Conservation (phyloP, 2,888 invertebrate species). For the Watsonalla cultraria region DNA sequence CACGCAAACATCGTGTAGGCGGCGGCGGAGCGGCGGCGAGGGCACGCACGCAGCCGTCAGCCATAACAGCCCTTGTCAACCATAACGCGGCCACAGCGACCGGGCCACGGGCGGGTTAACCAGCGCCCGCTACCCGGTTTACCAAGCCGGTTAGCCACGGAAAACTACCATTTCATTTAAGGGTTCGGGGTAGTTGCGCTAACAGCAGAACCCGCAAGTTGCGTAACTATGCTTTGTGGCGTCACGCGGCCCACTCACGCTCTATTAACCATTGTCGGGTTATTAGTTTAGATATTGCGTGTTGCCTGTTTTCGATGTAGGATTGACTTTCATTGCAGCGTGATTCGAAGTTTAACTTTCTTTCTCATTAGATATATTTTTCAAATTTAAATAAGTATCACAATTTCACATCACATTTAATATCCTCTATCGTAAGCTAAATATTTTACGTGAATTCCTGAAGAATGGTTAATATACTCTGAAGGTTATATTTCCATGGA, state of each 20-base stretch:
- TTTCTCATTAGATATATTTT: neutral
- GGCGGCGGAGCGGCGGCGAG: conserved; percentile 29
- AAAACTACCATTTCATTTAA: conserved; percentile 77
- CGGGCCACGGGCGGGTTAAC: conserved; percentile 47
- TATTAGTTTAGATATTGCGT: conserved; percentile 31
- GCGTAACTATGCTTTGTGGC: conserved; percentile 67
- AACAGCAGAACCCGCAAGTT: conserved; percentile 65
- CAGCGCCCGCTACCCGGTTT: conserved; percentile 35
- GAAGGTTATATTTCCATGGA: too few species aligned
- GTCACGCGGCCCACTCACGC: conserved; percentile 43
- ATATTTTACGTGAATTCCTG: too few species aligned
- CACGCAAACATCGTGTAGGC: conserved; percentile 55
- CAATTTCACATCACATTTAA: too few species aligned
- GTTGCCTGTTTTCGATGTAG: conserved; percentile 12
- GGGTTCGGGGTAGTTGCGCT: conserved; percentile 67
- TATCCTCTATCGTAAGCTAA: too few species aligned
- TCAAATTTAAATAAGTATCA: too few species aligned
- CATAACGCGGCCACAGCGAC: conserved; percentile 69
- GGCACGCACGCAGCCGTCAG: conserved; percentile 51
- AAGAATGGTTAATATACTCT: too few species aligned
- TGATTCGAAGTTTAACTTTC: neutral
- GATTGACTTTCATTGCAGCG: neutral
- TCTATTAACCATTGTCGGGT: conserved; percentile 38
- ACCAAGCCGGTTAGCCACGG: conserved; percentile 55
- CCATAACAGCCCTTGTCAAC: conserved; percentile 74